A percentile compares a stretch with the other conserved stretches of the same genome.
Evolutionary conservation across 1,140 invertebrate species (phyloP).

Genomic region (Gerris buenoi): DNA sequence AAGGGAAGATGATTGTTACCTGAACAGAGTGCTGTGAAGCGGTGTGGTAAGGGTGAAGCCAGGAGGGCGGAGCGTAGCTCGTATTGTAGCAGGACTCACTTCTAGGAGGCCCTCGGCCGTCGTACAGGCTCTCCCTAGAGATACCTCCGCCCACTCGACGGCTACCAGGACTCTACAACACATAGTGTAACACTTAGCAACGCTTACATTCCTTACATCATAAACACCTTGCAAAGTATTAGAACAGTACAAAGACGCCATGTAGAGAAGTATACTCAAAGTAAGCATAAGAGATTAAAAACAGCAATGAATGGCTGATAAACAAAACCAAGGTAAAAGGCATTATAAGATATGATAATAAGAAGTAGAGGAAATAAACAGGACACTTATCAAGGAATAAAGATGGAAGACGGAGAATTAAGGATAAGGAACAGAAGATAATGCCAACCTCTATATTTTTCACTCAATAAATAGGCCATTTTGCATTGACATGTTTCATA

Average conservation of each 20-base stretch:
- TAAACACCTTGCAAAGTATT: neutral
- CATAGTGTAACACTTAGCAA: neutral
- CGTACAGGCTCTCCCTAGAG: conserved; percentile 14
- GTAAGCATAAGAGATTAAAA: neutral
- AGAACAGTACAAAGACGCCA: neutral
- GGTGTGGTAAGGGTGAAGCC: conserved; percentile 13
- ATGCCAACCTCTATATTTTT: too few species aligned
- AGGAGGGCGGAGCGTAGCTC: conserved; percentile 12
- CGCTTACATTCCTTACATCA: neutral
- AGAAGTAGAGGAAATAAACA: too few species aligned
- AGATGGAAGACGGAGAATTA: too few species aligned
- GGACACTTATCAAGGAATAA: too few species aligned
- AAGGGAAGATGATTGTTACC: neutral
- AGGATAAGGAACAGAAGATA: too few species aligned
- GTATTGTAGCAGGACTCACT: conserved; percentile 15
- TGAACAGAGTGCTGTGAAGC: conserved; percentile 12
- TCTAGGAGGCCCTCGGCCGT: conserved; percentile 8
- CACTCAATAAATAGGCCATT: too few species aligned
- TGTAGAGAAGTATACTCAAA: neutral
- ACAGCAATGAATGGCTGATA: too few species aligned
- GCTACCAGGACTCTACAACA: conserved; percentile 14
- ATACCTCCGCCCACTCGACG: conserved; percentile 9
- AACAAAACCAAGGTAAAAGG: too few species aligned
- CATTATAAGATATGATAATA: too few species aligned
- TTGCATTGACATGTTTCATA: too few species aligned